These are phyloP conservation scores for Dryocosmus kuriphilus DNA, from an alignment of 2,888 invertebrate species.

Conservation along the genomic window DNA sequence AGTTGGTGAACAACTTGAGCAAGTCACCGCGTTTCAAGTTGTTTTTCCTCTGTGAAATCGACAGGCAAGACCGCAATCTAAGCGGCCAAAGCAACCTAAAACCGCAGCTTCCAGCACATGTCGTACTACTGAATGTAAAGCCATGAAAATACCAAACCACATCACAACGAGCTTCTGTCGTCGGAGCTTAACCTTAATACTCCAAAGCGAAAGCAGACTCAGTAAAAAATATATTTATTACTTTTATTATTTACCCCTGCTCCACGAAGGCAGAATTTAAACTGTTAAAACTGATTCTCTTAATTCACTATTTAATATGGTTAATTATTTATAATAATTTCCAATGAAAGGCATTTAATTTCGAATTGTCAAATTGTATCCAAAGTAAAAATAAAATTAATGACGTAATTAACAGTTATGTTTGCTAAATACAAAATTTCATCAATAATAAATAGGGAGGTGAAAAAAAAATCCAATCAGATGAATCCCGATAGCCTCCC, in stretches of 20 bases:
- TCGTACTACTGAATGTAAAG: conserved; percentile 20
- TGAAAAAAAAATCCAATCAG: conserved; percentile 29
- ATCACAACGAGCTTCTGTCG: conserved; percentile 25
- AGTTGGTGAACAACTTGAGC: not conserved
- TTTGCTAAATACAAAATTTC: not conserved
- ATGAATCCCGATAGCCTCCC: conserved; percentile 32
- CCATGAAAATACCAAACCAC: conserved; percentile 31
- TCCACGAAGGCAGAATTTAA: not conserved
- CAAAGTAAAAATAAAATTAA: conserved; percentile 1
- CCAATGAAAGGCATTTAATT: not conserved
- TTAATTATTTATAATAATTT: not conserved
- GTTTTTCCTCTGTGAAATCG: conserved; percentile 66
- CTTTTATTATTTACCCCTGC: not conserved
- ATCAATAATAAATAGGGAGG: conserved; percentile 18
- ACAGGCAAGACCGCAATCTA: conserved; percentile 70
- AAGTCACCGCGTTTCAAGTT: conserved; percentile 28
- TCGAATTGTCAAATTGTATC: not conserved
- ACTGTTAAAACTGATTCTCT: not conserved
- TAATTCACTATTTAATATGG: too few species aligned
- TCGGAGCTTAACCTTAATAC: conserved; percentile 23
- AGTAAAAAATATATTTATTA: conserved; percentile 7
- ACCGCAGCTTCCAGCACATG: conserved; percentile 42
- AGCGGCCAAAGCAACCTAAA: conserved; percentile 56
- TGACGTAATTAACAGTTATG: conserved; percentile 8
- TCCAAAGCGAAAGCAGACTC: conserved; percentile 5